Conservation (phyloP, 2,113 vertebrate species). For the Astur gentilis region DNA sequence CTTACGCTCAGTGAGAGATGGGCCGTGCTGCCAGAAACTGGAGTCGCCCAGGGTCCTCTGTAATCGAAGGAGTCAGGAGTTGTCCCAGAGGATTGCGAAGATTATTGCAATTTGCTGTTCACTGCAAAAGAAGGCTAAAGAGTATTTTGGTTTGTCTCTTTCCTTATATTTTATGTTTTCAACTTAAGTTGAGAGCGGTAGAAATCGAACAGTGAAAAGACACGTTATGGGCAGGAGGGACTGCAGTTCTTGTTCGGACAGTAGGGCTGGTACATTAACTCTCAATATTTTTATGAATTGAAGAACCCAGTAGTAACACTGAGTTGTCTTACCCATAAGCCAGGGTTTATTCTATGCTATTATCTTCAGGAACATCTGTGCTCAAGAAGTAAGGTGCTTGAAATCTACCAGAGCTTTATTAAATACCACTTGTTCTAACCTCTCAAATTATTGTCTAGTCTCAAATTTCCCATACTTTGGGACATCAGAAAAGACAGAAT, state of each 20-base stretch:
- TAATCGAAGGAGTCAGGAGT: neutral
- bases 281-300: neutral
- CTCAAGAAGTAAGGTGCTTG: neutral
- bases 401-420: neutral
- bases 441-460: neutral
- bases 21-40: neutral
- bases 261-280: neutral
- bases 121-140: neutral
- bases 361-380: neutral
- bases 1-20: neutral
- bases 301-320: neutral
- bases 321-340: neutral
- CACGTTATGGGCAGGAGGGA: accelerated
- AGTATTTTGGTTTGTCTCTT: neutral
- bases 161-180: neutral
- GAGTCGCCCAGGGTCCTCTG: neutral
- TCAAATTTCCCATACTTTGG: neutral
- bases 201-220: neutral
- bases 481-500: neutral
- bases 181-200: neutral
- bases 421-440: neutral
- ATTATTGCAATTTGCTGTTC: neutral
- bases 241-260: neutral
- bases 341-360: neutral
- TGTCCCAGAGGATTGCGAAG: neutral